Conservation (phyloP, 2,888 invertebrate species). For the Uloborus plumipes region DNA sequence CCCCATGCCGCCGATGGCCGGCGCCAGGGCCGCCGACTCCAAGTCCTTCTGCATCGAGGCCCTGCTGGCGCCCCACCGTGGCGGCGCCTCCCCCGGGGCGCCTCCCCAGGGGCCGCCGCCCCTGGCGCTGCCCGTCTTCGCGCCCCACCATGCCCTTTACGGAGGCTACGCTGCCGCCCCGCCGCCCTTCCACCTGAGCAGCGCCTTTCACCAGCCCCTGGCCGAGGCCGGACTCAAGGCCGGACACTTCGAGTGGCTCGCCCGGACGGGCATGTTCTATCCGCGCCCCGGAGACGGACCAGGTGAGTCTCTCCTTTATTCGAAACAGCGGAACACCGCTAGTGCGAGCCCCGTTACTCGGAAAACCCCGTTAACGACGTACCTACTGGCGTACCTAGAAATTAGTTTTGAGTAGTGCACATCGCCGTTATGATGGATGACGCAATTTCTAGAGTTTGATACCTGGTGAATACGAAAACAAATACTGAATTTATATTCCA, state of each 20-base stretch:
- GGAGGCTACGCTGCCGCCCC: slow-evolving; percentile 41
- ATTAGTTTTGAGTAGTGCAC: too few relatives aligned
- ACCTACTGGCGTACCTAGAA: too few relatives aligned
- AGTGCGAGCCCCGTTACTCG: too few relatives aligned
- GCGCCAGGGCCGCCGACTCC: slow-evolving; percentile 55
- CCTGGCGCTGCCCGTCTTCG: slow-evolving; percentile 59
- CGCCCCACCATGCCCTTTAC: slow-evolving; percentile 66
- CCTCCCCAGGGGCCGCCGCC: slow-evolving; percentile 37
- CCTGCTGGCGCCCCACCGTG: slow-evolving; percentile 57
- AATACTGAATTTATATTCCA: too few relatives aligned
- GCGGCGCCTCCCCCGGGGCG: slow-evolving; percentile 9
- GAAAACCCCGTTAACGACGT: too few relatives aligned
- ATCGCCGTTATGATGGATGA: too few relatives aligned
- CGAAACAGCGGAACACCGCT: too few relatives aligned
- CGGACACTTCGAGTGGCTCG: slow-evolving; percentile 67
- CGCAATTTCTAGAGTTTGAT: too few relatives aligned
- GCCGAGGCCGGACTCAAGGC: slow-evolving; percentile 52
- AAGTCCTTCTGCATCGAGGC: slow-evolving; percentile 66
- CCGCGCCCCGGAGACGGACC: slow-evolving; percentile 66
- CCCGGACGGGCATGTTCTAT: slow-evolving; percentile 67
- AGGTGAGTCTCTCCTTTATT: slow-evolving; percentile 66
- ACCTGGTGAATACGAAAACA: too few relatives aligned
- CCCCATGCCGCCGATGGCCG: slow-evolving; percentile 63
- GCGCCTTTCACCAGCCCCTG: slow-evolving; percentile 59
- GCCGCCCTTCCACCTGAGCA: slow-evolving; percentile 36